These are phyloP conservation scores for Pipistrellus pipistrellus DNA, from an alignment of 2,797 vertebrate genomes.

Conservation along the genomic window DNA sequence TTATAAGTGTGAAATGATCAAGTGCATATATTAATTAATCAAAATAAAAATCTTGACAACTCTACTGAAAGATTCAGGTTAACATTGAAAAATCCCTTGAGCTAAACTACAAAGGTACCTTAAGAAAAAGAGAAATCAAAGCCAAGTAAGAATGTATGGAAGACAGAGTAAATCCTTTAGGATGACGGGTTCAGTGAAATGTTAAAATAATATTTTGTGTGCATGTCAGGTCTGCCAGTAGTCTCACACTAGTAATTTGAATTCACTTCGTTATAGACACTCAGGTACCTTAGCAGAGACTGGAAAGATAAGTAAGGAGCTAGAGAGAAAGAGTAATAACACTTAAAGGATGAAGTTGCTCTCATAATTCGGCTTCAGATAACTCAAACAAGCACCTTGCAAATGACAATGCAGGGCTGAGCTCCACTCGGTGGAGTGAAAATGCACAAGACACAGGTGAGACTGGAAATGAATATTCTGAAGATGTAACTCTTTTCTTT, in stretches of 20 bases:
- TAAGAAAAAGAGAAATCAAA: conserved; percentile 80
- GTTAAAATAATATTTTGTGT: conserved; percentile 86
- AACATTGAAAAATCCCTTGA: conserved; percentile 75
- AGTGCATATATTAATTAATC: background rate
- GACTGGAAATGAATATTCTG: conserved; percentile 41
- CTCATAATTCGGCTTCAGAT: conserved; percentile 82
- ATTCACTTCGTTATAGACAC: conserved; percentile 87
- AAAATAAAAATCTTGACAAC: background rate
- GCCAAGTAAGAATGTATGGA: conserved; percentile 76
- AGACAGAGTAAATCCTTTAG: conserved; percentile 82
- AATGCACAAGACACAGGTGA: background rate
- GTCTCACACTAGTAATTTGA: conserved; percentile 86
- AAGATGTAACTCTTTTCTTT: conserved; percentile 51
- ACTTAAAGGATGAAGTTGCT: conserved; percentile 82
- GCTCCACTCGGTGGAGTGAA: conserved; percentile 63
- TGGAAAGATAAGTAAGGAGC: conserved; percentile 80
- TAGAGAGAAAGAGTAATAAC: conserved; percentile 84
- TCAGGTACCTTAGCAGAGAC: conserved; percentile 79
- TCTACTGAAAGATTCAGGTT: conserved; percentile 54
- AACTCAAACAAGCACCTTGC: conserved; percentile 82
- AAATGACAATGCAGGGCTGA: conserved; percentile 81
- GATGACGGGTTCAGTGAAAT: conserved; percentile 81
- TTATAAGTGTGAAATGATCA: conserved; percentile 4
- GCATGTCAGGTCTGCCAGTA: conserved; percentile 84
- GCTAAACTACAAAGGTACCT: conserved; percentile 59